Conservation (phyloP, 2,888 invertebrate species). For the Salpingus planirostris region DNA sequence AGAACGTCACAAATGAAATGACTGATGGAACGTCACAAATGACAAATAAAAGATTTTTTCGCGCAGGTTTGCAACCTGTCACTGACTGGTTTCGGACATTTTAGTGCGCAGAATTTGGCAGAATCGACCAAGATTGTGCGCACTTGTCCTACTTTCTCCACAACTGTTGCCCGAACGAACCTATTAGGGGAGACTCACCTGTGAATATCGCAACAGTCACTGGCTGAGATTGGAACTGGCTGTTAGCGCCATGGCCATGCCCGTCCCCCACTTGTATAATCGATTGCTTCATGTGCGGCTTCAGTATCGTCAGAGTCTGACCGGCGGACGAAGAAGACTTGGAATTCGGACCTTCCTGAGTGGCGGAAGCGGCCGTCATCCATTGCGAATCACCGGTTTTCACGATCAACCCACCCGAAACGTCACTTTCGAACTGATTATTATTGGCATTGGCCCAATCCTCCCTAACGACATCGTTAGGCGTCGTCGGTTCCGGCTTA, state of each 20-base stretch:
- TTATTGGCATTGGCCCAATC: background rate
- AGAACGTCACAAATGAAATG: no score
- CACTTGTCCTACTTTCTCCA: no score
- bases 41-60: no score
- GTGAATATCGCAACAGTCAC: constrained; percentile 38
- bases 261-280: constrained; percentile 32
- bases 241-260: constrained; percentile 26
- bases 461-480: background rate
- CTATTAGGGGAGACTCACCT: no score
- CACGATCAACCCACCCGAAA: no score
- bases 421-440: constrained; percentile 5
- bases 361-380: constrained; percentile 21
- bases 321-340: no score
- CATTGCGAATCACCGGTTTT: constrained; percentile 24
- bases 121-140: no score
- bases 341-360: constrained; percentile 28
- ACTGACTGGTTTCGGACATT: no score
- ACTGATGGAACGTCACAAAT: no score
- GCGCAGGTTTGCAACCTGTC: no score
- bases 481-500: constrained; percentile 1
- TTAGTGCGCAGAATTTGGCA: no score
- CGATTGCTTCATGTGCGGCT: constrained; percentile 32
- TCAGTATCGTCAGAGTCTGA: constrained; percentile 33
- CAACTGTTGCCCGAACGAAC: no score
- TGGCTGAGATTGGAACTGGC: constrained; percentile 36